These are phyloP conservation scores for Coenobita brevimanus DNA, from an alignment of 1,140 invertebrate species.

Conservation along the genomic window DNA sequence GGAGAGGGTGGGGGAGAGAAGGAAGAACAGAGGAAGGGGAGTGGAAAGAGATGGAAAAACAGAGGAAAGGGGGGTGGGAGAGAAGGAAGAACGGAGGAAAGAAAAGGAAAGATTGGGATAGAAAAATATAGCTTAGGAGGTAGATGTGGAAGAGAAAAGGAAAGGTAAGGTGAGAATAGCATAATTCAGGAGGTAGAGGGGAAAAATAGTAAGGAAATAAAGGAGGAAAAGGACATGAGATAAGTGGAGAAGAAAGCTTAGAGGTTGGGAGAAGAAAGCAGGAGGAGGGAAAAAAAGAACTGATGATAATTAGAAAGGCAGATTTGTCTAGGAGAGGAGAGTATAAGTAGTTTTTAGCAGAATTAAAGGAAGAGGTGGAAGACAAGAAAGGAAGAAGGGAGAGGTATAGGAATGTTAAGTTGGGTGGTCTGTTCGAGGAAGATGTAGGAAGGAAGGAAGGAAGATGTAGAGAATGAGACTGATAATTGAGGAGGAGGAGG, in stretches of 20 bases:
- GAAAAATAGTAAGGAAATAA: background rate
- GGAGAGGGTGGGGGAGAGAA: background rate
- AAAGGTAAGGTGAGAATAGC: background rate
- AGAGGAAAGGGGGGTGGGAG: background rate
- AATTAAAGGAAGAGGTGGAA: background rate
- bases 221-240: too few species aligned
- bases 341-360: background rate
- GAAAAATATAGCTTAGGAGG: background rate
- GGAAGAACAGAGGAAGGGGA: background rate
- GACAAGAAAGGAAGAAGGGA: background rate
- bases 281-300: background rate
- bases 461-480: background rate
- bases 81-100: background rate
- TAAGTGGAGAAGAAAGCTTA: background rate
- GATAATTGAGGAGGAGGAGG: background rate
- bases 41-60: background rate
- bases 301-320: background rate
- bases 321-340: background rate
- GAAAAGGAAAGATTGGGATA: too few species aligned
- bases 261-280: background rate
- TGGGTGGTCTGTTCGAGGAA: background rate
- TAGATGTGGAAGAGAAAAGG: background rate
- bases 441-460: background rate
- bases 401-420: background rate
- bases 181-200: background rate